Conservation (phyloP, 2,797 vertebrate species). For the Paedocypris micromegethes region DNA sequence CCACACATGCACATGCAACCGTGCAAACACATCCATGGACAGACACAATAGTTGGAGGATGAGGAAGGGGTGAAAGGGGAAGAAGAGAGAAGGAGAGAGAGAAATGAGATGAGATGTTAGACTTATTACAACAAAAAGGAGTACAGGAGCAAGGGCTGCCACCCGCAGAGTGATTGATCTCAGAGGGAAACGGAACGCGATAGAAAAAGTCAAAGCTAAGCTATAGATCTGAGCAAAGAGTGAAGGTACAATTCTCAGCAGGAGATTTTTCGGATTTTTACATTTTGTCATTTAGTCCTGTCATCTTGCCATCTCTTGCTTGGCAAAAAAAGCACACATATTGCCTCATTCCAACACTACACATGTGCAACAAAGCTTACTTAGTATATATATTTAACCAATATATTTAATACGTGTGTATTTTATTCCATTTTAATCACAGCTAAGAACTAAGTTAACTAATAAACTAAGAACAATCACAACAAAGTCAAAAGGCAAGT, state of each 20-base stretch:
- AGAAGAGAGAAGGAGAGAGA: conserved; percentile 28
- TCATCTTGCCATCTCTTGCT: conserved; percentile 51
- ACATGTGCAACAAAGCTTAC: no score
- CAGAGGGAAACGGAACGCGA: conserved; percentile 50
- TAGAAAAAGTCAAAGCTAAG: conserved; percentile 56
- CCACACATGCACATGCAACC: conserved; percentile 19
- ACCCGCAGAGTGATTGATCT: conserved; percentile 65
- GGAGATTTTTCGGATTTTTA: conserved; percentile 41
- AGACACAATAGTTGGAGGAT: conserved; percentile 56
- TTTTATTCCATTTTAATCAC: no score
- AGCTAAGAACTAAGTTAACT: no score
- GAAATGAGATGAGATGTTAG: conserved; percentile 60
- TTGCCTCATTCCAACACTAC: neutral
- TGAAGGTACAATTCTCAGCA: conserved; percentile 48
- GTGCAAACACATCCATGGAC: conserved; percentile 44
- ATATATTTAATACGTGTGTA: no score
- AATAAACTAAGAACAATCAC: no score
- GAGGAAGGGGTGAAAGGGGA: conserved; percentile 34
- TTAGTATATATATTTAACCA: no score
- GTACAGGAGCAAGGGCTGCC: conserved; percentile 40
- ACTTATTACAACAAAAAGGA: conserved; percentile 61
- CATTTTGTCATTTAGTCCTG: conserved; percentile 42
- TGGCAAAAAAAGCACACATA: conserved; percentile 23
- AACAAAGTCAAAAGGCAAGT: no score
- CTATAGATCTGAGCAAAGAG: conserved; percentile 56